These are phyloP conservation scores for Heliconius himera DNA, from an alignment of 1,140 invertebrate species.

Conservation along the genomic window DNA sequence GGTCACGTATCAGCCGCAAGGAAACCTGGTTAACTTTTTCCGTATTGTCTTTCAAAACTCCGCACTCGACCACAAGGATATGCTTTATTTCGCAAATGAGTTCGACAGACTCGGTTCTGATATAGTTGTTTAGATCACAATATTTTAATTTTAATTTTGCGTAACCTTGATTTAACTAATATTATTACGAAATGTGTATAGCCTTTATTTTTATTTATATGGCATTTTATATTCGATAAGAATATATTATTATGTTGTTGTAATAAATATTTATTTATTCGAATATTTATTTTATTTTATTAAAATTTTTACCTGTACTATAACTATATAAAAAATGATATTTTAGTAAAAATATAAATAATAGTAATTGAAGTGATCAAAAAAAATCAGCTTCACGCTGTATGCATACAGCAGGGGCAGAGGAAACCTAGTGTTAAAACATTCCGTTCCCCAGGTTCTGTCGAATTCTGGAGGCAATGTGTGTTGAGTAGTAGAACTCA, in stretches of 20 bases:
- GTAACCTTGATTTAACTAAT: slow-evolving; percentile 42
- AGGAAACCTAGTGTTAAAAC: too few species aligned
- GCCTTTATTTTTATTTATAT: slow-evolving; percentile 62
- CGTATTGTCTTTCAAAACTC: slow-evolving; percentile 96
- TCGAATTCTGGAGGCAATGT: too few species aligned
- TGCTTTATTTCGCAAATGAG: slow-evolving; percentile 93
- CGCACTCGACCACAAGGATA: slow-evolving; percentile 88
- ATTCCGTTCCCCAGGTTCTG: too few species aligned
- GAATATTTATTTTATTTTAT: too few species aligned
- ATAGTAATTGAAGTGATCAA: too few species aligned
- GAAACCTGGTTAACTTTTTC: slow-evolving; percentile 94
- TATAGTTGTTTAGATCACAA: slow-evolving; percentile 68
- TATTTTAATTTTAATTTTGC: slow-evolving; percentile 18
- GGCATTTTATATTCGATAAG: slow-evolving; percentile 35
- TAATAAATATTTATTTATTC: not conserved
- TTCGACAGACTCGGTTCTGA: slow-evolving; percentile 91
- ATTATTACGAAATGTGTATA: slow-evolving; percentile 45
- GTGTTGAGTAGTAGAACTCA: too few species aligned
- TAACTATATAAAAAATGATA: too few species aligned
- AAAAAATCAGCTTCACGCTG: too few species aligned
- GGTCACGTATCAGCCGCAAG: slow-evolving; percentile 95
- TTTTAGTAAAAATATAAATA: too few species aligned
- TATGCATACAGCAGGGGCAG: too few species aligned
- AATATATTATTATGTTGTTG: slow-evolving; percentile 30
- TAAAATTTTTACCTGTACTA: too few species aligned